These are phyloP conservation scores for Elmis aenea DNA, from an alignment of 2,888 invertebrate species.

Conservation along the genomic window DNA sequence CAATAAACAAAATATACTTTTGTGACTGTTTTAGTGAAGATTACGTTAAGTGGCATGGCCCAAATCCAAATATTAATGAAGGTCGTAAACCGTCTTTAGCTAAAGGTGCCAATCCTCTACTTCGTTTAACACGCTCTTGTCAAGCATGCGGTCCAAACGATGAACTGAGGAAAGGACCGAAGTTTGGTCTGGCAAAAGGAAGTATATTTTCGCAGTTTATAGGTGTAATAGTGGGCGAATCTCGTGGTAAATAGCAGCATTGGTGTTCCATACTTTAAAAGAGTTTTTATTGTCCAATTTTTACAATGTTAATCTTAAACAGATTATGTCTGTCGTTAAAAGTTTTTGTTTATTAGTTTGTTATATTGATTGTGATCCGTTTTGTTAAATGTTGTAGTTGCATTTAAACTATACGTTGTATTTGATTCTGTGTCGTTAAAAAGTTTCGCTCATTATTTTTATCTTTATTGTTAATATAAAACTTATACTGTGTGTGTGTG, in stretches of 20 bases:
- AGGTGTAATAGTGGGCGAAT: slow-evolving; percentile 46
- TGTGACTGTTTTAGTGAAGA: slow-evolving; percentile 56
- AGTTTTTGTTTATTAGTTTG: no score
- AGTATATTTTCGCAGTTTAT: slow-evolving; percentile 70
- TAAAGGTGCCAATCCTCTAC: slow-evolving; percentile 51
- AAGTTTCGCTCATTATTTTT: no score
- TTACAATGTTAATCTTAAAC: no score
- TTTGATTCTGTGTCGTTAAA: no score
- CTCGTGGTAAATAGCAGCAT: slow-evolving; percentile 48
- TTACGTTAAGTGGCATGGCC: slow-evolving; percentile 80
- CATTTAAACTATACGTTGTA: no score
- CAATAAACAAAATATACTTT: no score
- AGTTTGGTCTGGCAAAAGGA: slow-evolving; percentile 67
- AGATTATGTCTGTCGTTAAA: no score
- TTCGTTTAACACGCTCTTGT: slow-evolving; percentile 40
- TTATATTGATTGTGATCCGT: no score
- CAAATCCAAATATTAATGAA: slow-evolving; percentile 59
- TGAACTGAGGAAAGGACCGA: slow-evolving; percentile 67
- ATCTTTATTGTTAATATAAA: no score
- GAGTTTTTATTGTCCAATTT: neutral
- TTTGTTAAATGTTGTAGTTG: no score
- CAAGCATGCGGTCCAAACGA: slow-evolving; percentile 63
- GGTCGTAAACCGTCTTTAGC: slow-evolving; percentile 48
- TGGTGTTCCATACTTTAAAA: slow-evolving; percentile 34
- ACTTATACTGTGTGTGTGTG: no score